Evolutionary conservation across 2,797 vertebrate genomes (phyloP), one percentile per base, ranked within the genome.

Genomic region (Selene dorsalis): DNA sequence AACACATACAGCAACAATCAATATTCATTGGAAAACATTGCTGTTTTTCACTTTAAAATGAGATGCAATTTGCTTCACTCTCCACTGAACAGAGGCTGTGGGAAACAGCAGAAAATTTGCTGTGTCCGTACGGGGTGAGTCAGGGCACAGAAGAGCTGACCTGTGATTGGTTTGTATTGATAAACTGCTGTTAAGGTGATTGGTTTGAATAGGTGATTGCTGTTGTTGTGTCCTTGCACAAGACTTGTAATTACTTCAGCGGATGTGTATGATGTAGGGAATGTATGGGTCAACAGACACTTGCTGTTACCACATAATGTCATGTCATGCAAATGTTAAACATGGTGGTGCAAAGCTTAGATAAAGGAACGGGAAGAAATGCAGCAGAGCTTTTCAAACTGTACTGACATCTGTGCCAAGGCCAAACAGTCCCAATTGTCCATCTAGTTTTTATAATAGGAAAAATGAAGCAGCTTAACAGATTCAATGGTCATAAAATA

Each of bases 151-250:
- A 58, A 35, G 28, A 10, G 58, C 64, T 63, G 63, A 73, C 35
- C 24, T 57, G 38, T 64, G 79, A 81, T 74, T 80, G 73, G 70
- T 59, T 64, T 20, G 43, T 73, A 66, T 55, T 79, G 57, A 80
- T 84, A 58, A 78, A 77, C 20, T 55, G 62, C 68, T 64, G 22
- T 73, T 68, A 26, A 73, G 14, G 47, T 45, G 35, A 75, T 69
- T 22, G 58, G 53, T 58, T 63, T 12, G 24, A 50, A 72, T 69
- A 70, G 41, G 60, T 66, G n/a, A 79, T 69, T 43, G 58, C 60
- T 45, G 32, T 75, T 58, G 64, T 47, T 26, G 55, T 85, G 77
- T 83, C 84, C 78, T 87, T 85, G 79, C 80, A 41, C 72, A n/a
- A 62, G 62, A 60, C 60, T 47, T 18, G 62, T 71, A 73, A 77